phyloP scores from a whole-genome alignment of 2,113 vertebrate genomes.

The Grus americana region DNA sequence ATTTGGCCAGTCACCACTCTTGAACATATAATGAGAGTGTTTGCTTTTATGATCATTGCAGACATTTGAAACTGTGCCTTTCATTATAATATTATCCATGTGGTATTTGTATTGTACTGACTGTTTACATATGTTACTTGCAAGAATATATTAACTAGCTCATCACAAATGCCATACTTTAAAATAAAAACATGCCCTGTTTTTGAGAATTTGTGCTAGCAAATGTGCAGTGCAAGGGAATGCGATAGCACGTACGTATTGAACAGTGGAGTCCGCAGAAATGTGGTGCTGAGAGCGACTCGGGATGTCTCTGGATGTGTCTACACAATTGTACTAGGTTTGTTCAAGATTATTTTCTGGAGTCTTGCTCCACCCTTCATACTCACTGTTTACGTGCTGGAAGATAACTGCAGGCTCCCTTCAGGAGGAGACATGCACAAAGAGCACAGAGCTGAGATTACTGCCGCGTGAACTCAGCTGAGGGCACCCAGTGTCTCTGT shows the following conservation, averaged over 20 bases:
- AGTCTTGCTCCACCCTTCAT: neutral
- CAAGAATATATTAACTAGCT: neutral
- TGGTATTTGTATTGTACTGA: neutral
- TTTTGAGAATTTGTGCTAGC: neutral
- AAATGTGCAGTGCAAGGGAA: neutral
- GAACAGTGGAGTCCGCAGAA: neutral
- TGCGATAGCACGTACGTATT: fast-evolving
- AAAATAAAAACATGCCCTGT: neutral
- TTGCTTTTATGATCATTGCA: neutral
- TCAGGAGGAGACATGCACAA: neutral
- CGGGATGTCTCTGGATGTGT: neutral
- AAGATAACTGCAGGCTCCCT: neutral
- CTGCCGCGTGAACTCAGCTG: neutral
- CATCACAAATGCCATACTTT: neutral
- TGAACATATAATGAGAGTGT: neutral
- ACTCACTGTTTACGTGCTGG: neutral
- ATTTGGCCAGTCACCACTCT: neutral
- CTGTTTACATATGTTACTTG: neutral
- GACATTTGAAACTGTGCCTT: neutral
- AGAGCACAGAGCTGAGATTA: neutral
- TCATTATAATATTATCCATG: neutral
- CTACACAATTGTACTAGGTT: neutral
- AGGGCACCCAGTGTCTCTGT: neutral
- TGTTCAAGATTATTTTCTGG: neutral
- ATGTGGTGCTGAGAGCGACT: neutral